A percentile compares a stretch with the other conserved stretches of the same genome.
Evolutionary conservation across 1,140 invertebrate species (phyloP).

Genomic region (Drosophila ananassae): DNA sequence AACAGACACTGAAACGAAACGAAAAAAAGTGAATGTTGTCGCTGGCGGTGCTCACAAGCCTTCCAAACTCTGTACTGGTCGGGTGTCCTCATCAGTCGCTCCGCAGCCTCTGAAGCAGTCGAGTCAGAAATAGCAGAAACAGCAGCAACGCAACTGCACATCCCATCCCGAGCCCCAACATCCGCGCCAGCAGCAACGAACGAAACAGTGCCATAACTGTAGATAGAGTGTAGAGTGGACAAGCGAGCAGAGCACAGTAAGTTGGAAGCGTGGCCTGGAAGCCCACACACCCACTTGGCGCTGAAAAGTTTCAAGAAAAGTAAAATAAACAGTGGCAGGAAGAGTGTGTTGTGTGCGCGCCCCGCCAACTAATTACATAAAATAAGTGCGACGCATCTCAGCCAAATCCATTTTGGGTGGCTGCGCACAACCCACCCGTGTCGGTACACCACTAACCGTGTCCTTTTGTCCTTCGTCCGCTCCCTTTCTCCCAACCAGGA

Average conservation of each 20-base stretch:
- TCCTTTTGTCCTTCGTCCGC: conserved; percentile 51
- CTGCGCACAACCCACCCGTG: conserved; percentile 18
- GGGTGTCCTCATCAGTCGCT: conserved; percentile 69
- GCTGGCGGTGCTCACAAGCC: conserved; percentile 74
- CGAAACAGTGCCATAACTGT: conserved; percentile 15
- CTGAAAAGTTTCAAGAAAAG: background rate
- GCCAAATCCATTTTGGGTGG: background rate
- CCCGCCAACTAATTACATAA: conserved; percentile 39
- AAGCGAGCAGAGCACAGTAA: conserved; percentile 42
- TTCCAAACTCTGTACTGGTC: conserved; percentile 76
- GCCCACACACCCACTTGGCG: background rate
- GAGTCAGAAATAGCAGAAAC: conserved; percentile 33
- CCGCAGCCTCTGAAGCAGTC: conserved; percentile 31
- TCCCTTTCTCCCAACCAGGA: conserved; percentile 19
- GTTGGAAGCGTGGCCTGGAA: conserved; percentile 16
- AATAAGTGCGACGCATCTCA: background rate
- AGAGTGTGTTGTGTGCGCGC: conserved; percentile 3
- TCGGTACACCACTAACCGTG: conserved; percentile 44
- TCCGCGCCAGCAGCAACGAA: background rate
- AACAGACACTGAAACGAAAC: conserved; percentile 10
- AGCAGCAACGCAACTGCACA: conserved; percentile 14
- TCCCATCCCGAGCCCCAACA: background rate
- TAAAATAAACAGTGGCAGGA: conserved; percentile 6
- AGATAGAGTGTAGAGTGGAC: conserved; percentile 12
- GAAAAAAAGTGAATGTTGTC: conserved; percentile 82